Conservation (phyloP, 2,888 invertebrate genomes). For the Scotopteryx bipunctaria region DNA sequence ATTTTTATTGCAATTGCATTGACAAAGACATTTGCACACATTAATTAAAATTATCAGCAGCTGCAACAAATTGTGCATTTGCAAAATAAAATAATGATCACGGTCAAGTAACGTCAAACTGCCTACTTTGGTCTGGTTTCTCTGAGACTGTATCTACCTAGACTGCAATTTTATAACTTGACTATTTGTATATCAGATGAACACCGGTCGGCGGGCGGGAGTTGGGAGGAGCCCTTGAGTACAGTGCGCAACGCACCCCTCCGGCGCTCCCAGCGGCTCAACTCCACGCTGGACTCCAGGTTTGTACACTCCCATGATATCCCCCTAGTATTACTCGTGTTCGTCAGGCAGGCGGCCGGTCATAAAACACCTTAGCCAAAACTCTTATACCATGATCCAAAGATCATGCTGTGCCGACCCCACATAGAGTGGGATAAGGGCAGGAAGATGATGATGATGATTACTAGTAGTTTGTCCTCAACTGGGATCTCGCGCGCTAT, state of each 20-base stretch:
- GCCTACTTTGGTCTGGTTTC: neutral
- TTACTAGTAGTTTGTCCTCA: too few relatives aligned
- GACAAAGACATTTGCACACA: conserved; percentile 7
- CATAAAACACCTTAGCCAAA: too few relatives aligned
- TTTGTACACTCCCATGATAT: conserved; percentile 38
- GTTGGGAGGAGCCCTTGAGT: conserved; percentile 89
- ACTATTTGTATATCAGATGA: conserved; percentile 85
- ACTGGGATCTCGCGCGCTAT: too few relatives aligned
- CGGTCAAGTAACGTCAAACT: neutral
- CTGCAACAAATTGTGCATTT: neutral
- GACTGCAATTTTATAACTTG: conserved; percentile 1
- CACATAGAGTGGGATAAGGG: too few relatives aligned
- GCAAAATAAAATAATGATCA: neutral
- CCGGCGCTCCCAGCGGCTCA: conserved; percentile 78
- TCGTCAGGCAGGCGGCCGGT: too few relatives aligned
- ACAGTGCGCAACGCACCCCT: conserved; percentile 77
- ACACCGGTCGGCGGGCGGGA: conserved; percentile 88
- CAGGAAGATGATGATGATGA: too few relatives aligned
- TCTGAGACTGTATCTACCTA: neutral
- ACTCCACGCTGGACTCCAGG: conserved; percentile 80
- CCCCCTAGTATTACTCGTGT: too few relatives aligned
- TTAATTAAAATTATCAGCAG: conserved; percentile 13
- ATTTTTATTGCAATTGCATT: neutral
- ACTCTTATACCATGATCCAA: too few relatives aligned
- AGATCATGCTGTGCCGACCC: too few relatives aligned